These are phyloP conservation scores for Mythimna lalbum DNA, from an alignment of 2,888 invertebrate genomes.

Conservation along the genomic window DNA sequence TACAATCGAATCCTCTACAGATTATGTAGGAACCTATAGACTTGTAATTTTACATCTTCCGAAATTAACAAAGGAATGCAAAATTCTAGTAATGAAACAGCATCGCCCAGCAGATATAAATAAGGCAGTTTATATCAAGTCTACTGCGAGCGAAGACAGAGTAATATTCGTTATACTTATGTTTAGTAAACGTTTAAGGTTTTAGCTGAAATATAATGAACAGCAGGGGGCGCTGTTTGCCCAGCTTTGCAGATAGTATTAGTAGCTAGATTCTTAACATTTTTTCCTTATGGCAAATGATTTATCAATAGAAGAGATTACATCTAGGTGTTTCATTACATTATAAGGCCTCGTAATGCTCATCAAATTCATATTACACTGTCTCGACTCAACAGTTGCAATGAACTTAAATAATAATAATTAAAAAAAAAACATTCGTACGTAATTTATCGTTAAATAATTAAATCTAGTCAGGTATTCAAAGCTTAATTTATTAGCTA, in stretches of 20 bases:
- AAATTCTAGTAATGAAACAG: constrained; percentile 40
- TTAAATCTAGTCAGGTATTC: constrained; percentile 77
- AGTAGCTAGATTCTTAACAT: constrained; percentile 24
- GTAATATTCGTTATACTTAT: constrained; percentile 24
- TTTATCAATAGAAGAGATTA: constrained; percentile 18
- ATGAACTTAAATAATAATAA: constrained; percentile 19
- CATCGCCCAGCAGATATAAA: constrained; percentile 22
- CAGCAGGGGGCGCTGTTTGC: constrained; percentile 13
- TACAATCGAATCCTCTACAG: neutral
- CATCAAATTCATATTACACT: constrained; percentile 40
- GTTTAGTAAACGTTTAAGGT: constrained; percentile 5
- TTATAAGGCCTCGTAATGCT: constrained; percentile 48
- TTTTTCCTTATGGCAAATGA: constrained; percentile 15
- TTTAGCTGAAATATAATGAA: constrained; percentile 21
- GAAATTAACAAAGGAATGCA: constrained; percentile 57
- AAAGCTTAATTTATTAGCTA: constrained; percentile 68
- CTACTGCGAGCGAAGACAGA: constrained; percentile 53
- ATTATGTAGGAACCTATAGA: neutral
- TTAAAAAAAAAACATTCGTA: constrained; percentile 35
- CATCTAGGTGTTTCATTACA: constrained; percentile 15
- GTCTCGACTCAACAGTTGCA: constrained; percentile 53
- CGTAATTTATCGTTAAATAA: constrained; percentile 62
- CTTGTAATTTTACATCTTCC: constrained; percentile 10
- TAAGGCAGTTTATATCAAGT: constrained; percentile 50
- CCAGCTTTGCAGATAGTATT: neutral